Conservation (phyloP, 2,797 vertebrate species). For the Sebastiscus tertius region DNA sequence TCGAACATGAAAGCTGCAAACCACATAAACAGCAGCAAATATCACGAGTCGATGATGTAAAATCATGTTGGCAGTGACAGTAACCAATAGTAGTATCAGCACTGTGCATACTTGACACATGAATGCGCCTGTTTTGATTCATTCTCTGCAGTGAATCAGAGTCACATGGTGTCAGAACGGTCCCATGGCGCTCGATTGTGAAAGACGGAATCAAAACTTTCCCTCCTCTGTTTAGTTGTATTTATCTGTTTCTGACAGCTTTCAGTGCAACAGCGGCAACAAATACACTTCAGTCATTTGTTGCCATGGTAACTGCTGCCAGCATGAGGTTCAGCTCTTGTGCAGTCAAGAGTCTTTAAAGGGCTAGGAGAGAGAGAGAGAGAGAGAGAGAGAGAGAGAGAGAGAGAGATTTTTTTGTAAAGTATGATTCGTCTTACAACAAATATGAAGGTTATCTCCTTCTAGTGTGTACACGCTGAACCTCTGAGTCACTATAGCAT, state of each 20-base stretch:
- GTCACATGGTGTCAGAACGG: conserved; percentile 22
- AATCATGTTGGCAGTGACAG: background rate
- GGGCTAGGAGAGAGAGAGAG: conserved; percentile 43
- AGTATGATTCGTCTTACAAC: background rate
- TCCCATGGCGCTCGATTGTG: conserved; percentile 4
- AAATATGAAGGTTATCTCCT: background rate
- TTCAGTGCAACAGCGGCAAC: conserved; percentile 43
- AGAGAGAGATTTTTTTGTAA: background rate
- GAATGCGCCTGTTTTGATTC: conserved; percentile 31
- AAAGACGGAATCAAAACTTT: conserved; percentile 45
- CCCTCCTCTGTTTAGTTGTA: conserved; percentile 44
- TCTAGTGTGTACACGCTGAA: background rate
- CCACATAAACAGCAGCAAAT: background rate
- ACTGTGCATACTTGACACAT: background rate
- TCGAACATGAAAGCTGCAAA: conserved; percentile 1
- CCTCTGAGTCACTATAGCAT: background rate
- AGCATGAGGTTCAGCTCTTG: conserved; percentile 59
- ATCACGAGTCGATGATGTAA: background rate
- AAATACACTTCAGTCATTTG: conserved; percentile 76
- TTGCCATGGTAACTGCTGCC: conserved; percentile 80
- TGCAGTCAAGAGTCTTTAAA: conserved; percentile 72
- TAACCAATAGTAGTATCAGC: background rate
- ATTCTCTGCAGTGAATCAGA: conserved; percentile 24
- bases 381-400: background rate
- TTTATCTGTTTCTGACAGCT: conserved; percentile 62